Percentiles rank a stretch among this genome's conserved stretches.
Conservation (phyloP, 2,888 invertebrate species). For the Clivina fossor region DNA sequence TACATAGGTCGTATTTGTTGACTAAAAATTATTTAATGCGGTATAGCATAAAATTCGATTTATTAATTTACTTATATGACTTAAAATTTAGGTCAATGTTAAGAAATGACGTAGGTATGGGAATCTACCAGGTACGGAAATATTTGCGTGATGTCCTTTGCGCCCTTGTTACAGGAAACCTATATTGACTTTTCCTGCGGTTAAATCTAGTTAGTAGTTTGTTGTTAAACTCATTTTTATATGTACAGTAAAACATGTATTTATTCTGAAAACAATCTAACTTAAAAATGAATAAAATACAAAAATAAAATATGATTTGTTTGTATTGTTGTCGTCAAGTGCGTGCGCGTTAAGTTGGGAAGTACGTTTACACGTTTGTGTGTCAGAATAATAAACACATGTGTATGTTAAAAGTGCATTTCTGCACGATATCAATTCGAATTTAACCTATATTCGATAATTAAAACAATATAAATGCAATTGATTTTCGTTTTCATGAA, state of each 20-base stretch:
- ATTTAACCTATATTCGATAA: conserved; percentile 8
- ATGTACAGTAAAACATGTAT: no score
- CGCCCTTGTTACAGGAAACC: conserved; percentile 10
- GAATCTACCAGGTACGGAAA: conserved; percentile 25
- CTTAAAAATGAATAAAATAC: no score
- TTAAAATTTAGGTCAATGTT: conserved; percentile 27
- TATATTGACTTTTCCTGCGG: conserved; percentile 25
- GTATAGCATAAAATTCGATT: no score
- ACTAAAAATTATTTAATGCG: no score
- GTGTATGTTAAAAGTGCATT: no score
- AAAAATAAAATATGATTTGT: conserved; percentile 7
- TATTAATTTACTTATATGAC: neutral
- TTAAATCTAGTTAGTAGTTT: conserved; percentile 19
- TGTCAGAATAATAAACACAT: no score
- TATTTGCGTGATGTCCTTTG: conserved; percentile 25
- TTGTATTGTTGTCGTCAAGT: conserved; percentile 30
- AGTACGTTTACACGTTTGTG: no score
- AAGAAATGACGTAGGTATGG: conserved; percentile 26
- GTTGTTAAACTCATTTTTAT: conserved; percentile 17
- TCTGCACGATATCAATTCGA: no score
- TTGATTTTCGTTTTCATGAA: no score
- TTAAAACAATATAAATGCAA: conserved; percentile 12
- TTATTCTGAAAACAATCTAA: no score
- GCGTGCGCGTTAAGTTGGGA: conserved; percentile 4
- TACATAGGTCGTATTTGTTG: no score